Percentiles rank a stretch among this genome's conserved stretches.
These are phyloP conservation scores for Oreochromis grahami DNA, from an alignment of 2,797 vertebrate species.

Conservation along the genomic window DNA sequence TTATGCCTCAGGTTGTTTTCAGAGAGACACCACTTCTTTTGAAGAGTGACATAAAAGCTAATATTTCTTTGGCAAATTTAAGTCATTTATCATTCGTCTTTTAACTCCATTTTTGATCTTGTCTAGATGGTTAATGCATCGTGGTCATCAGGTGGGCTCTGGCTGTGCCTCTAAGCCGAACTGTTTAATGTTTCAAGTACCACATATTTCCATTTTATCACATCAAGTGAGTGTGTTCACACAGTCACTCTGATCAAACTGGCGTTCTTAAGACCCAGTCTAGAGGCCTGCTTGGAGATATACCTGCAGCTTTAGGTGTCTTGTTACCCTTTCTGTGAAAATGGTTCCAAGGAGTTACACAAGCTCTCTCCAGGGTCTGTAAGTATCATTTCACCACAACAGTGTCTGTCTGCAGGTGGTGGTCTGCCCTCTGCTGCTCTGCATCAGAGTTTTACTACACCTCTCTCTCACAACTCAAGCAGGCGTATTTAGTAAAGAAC, in stretches of 20 bases:
- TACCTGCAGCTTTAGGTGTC: not conserved
- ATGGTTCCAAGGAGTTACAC: not conserved
- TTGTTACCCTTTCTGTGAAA: not conserved
- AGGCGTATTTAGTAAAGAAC: not conserved
- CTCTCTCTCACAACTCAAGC: not conserved
- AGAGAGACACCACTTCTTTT: not conserved
- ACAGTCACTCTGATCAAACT: not conserved
- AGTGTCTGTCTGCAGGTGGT: not conserved
- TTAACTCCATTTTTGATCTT: not conserved
- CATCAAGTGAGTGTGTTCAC: not conserved
- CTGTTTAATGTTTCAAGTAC: not conserved
- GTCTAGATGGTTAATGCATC: not conserved
- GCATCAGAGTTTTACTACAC: not conserved
- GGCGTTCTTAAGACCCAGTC: fast-evolving
- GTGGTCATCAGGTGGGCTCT: not conserved
- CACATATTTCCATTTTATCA: not conserved
- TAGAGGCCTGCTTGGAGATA: not conserved
- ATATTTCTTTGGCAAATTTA: not conserved
- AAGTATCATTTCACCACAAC: not conserved
- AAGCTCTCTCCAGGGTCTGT: not conserved
- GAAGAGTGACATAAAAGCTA: not conserved
- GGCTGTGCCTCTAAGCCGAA: not conserved
- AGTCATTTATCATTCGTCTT: not conserved
- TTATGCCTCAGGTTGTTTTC: not conserved
- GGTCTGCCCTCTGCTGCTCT: not conserved